Conservation (phyloP, 2,888 invertebrate species). For the Rhorus exstirpatorius region DNA sequence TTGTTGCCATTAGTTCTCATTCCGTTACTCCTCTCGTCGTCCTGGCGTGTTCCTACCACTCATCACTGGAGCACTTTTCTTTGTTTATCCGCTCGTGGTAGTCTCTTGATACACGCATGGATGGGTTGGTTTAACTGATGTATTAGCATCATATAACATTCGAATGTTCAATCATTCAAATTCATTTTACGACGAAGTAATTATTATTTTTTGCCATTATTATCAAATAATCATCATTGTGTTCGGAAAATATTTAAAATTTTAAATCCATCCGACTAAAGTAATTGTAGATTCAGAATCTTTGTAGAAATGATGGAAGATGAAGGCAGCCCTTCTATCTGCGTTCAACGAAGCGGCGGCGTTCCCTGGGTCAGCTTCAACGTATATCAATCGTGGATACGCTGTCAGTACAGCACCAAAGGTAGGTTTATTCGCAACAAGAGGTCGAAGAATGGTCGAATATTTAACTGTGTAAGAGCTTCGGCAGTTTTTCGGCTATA, state of each 20-base stretch:
- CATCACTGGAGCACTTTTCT: conserved; percentile 43
- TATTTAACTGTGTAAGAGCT: not conserved
- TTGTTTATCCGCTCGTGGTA: not conserved
- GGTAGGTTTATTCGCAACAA: conserved; percentile 1
- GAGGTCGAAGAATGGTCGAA: conserved; percentile 11
- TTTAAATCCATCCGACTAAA: too few species aligned
- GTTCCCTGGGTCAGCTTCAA: too few species aligned
- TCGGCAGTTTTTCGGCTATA: not conserved
- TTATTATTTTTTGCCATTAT: too few species aligned
- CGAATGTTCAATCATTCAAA: not conserved
- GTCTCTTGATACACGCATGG: not conserved
- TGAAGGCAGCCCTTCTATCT: too few species aligned
- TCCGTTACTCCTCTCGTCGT: conserved; percentile 54
- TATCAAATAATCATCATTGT: too few species aligned
- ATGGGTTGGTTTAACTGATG: not conserved
- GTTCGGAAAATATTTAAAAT: too few species aligned
- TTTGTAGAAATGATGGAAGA: too few species aligned
- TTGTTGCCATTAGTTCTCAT: conserved; percentile 81
- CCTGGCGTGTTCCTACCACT: conserved; percentile 44
- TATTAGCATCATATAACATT: not conserved
- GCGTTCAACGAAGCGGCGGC: too few species aligned
- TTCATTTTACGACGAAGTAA: not conserved
- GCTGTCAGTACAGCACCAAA: not conserved
- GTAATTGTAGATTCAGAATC: too few species aligned
- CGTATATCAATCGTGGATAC: too few species aligned